Evolutionary conservation across 2,113 vertebrate genomes (phyloP).

Genomic region (Phylloscopus trochilus): DNA sequence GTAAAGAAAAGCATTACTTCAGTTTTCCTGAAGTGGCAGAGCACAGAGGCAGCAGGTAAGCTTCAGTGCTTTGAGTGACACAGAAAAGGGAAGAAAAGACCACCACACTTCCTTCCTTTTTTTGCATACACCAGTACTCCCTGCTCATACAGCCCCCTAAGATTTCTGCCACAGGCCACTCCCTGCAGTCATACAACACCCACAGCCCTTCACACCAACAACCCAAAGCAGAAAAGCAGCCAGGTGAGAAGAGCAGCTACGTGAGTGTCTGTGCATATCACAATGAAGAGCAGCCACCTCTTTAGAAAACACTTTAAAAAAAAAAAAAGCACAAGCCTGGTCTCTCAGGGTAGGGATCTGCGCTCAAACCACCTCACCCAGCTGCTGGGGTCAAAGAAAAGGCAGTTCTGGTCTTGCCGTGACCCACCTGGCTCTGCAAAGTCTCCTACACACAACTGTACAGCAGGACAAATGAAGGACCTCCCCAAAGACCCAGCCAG

Average conservation of each 20-base stretch:
- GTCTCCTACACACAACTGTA: neutral
- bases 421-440: neutral
- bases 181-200: neutral
- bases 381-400: neutral
- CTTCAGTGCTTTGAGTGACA: rapidly evolving
- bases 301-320: neutral
- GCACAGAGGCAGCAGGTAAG: neutral
- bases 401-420: neutral
- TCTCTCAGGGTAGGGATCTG: neutral
- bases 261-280: neutral
- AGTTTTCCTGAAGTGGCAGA: neutral
- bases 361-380: neutral
- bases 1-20: neutral
- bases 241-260: neutral
- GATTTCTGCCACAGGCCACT: neutral
- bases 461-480: neutral
- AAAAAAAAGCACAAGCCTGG: rapidly evolving
- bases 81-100: neutral
- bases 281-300: neutral
- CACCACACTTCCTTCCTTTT: neutral
- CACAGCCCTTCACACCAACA: neutral
- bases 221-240: neutral
- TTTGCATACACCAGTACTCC: neutral
- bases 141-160: rapidly evolving
- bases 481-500: neutral